Evolutionary conservation across 2,797 vertebrate species (phyloP), one percentile per base, ranked within the genome.

Genomic region (Taenioides sp.): DNA sequence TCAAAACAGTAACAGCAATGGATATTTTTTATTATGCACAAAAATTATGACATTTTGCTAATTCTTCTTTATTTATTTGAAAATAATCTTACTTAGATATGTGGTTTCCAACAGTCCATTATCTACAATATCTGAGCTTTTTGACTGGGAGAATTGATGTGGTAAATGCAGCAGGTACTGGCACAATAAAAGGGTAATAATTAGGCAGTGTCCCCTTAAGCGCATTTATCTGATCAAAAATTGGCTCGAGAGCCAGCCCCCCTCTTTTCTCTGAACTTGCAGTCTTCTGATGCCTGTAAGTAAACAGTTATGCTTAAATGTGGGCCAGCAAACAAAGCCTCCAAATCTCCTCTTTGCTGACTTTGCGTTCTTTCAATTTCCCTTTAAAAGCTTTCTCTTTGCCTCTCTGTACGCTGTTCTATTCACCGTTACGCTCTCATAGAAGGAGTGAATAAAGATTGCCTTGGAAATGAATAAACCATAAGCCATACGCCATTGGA

Each of bases 401-500:
- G 87, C 88, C 86, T 86, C 69, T 83, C 69, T 0, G 78, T 28
- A 69, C 76, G 72, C 82, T 73, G 79, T 87, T 86, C 74, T 78
- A 37, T 84, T 90, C 76, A 66, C 79, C 72, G 79, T 83, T 83
- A 79, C 76, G 71, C 84, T 87, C 89, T 90, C 81, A 83, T 84
- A 87, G 86, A 87, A 86, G 74, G 76, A 90, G 79, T 81, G 90
- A 86, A 83, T 88, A 92, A 89, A 92, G 82, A 88, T 88, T 86
- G 86, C 82, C 81, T 86, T 67, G 60, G 75, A 59, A 79, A 88
- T 89, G 82, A 91, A 92, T 92, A 82, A 93, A 94, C 93, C 91
- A 93, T 94, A 86, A 92, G 86, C 81, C 73, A 79, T 84, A 88
- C 81, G 74, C 91, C 86, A 85, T 18, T 84, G 83, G 84, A 89